Base-by-base conservation (phyloP, 2,888 invertebrate genomes). In the Bruchidius siliquastri region DNA sequence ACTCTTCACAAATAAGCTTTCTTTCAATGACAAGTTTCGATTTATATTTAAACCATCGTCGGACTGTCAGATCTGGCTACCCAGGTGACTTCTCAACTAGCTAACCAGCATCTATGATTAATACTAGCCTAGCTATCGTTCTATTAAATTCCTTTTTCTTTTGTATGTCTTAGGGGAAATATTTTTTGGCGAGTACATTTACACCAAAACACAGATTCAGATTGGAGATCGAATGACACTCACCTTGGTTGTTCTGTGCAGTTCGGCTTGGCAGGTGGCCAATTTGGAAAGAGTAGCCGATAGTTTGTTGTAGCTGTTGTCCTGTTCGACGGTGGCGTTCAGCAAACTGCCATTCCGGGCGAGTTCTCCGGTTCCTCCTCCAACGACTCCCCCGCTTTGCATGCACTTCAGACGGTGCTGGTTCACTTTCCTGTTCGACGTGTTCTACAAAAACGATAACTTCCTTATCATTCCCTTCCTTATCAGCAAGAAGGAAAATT, bases 401-500 rank as follows among this genome's bases (percentile, higher is more conserved):
- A 90, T 88, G 81, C 95, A 95, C 80, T 91, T 90, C 0, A 95
- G 84, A 73, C 93, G 90, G 84, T 94, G 93, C 80, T 94, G 92
- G 74, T 93, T 92, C 0, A 93, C 78, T 76, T 85, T 85, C 74
- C 84, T 82, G 20, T 80, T 83, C 8, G 82, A 76, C 3, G 83
- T 82, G 77, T 83, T 85, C 85, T 86, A 76, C 21, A 80, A 80
- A 71, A 69, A 68, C 73, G 72, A 69, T n/a, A 69, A 67, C 10
- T 68, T 69, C 20, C 4, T 3, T 21, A 21, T 21, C 20, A 20
- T 21, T 20, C n/a, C n/a, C n/a, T n/a, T n/a, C n/a, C n/a, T n/a
- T n/a, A n/a, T n/a, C n/a, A n/a, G n/a, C n/a, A n/a, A n/a, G n/a
- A n/a, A n/a, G n/a, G n/a, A n/a, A n/a, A n/a, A n/a, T n/a, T n/a